A percentile compares a stretch with the other conserved stretches of the same genome.
These are phyloP conservation scores for Chrosomus eos DNA, from an alignment of 2,797 vertebrate species.

Conservation along the genomic window DNA sequence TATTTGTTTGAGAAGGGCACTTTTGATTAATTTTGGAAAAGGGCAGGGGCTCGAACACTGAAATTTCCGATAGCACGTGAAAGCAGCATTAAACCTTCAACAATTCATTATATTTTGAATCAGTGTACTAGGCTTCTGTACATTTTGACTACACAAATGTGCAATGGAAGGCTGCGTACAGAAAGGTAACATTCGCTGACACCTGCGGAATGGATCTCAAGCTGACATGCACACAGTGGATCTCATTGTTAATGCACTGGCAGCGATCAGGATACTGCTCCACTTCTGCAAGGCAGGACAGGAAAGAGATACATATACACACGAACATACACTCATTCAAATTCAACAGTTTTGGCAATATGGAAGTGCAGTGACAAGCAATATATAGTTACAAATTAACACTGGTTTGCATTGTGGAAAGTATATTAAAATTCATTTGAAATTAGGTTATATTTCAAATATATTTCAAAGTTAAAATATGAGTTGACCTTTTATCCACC, in stretches of 20 bases:
- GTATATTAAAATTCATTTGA: background rate
- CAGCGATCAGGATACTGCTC: conserved; percentile 65
- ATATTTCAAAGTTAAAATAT: background rate
- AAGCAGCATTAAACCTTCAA: background rate
- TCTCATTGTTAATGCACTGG: conserved; percentile 67
- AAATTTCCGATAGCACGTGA: background rate
- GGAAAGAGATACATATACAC: conserved; percentile 6
- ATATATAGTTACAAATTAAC: background rate
- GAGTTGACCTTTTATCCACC: background rate
- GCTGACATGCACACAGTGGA: conserved; percentile 65
- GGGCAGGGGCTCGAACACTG: background rate
- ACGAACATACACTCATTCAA: conserved; percentile 13
- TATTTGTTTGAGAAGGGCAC: too few species aligned
- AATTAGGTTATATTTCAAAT: background rate
- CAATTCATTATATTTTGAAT: background rate
- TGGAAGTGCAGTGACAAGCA: background rate
- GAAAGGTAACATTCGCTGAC: conserved; percentile 66
- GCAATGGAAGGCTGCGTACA: conserved; percentile 55
- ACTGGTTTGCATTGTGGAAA: background rate
- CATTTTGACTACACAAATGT: background rate
- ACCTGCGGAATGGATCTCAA: conserved; percentile 64
- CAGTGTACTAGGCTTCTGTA: background rate
- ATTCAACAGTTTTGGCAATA: background rate
- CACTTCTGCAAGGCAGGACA: conserved; percentile 61
- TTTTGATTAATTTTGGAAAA: too few species aligned